phyloP scores from a whole-genome alignment of 2,888 invertebrate species.

The Rotaria sp. region DNA sequence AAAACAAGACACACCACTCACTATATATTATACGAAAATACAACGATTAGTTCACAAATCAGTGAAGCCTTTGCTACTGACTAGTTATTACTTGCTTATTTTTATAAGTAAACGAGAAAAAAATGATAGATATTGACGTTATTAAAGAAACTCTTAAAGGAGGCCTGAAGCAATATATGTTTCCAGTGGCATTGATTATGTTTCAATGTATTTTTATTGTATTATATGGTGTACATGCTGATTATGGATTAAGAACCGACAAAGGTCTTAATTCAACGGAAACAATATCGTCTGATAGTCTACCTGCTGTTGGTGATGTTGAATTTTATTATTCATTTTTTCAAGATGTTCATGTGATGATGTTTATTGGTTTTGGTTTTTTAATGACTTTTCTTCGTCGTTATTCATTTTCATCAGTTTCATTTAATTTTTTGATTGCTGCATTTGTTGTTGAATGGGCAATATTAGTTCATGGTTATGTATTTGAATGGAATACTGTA shows the following conservation, averaged over 20 bases:
- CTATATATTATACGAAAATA: no score
- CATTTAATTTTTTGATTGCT: constrained; percentile 41
- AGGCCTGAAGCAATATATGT: background rate
- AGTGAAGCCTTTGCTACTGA: no score
- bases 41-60: no score
- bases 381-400: constrained; percentile 42
- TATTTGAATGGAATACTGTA: constrained; percentile 73
- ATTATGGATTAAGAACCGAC: background rate
- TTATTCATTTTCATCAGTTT: constrained; percentile 42
- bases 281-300: background rate
- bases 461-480: constrained; percentile 41
- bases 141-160: background rate
- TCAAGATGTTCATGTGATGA: constrained; percentile 43
- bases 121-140: background rate
- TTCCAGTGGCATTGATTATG: constrained; percentile 23
- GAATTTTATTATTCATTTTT: constrained; percentile 35
- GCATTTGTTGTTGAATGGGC: constrained; percentile 41
- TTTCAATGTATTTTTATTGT: constrained; percentile 38
- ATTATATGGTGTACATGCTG: constrained; percentile 35
- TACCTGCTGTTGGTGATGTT: background rate
- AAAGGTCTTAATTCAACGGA: constrained; percentile 55
- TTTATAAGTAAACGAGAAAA: no score
- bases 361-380: constrained; percentile 42
- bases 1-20: no score
- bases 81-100: no score